phyloP scores from a whole-genome alignment of 2,888 invertebrate species.

The Nasonia oneida region DNA sequence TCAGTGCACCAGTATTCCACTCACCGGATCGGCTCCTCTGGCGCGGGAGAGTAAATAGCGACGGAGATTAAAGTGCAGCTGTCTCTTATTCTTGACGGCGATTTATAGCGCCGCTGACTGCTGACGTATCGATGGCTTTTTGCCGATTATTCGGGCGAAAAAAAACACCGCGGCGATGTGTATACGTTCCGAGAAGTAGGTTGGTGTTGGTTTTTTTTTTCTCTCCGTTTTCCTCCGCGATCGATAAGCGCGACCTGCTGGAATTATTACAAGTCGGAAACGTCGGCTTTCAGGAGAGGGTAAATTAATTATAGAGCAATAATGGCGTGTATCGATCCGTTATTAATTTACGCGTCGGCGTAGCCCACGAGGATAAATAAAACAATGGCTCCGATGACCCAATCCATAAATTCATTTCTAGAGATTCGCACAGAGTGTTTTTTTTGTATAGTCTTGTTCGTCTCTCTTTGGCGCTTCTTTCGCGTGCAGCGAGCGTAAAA shows the following conservation, averaged over 20 bases:
- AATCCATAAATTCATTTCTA: background rate
- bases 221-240: background rate
- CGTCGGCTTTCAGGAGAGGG: background rate
- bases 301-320: background rate
- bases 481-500: constrained; percentile 35
- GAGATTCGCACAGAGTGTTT: background rate
- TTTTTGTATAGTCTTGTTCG: background rate
- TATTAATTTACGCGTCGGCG: background rate
- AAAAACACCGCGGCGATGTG: background rate
- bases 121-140: background rate
- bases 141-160: background rate
- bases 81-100: constrained; percentile 15
- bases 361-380: background rate
- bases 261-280: background rate
- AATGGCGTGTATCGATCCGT: background rate
- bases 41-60: background rate
- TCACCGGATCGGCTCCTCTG: constrained; percentile 11
- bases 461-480: background rate
- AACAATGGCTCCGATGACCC: background rate
- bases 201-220: background rate
- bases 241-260: background rate
- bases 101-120: background rate
- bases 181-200: background rate
- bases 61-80: constrained; percentile 36
- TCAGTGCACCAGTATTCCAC: constrained; percentile 10